Percentiles rank a stretch among this genome's conserved stretches.
Evolutionary conservation across 2,113 vertebrate genomes (phyloP).

Genomic region (Rhinolophus sinicus): DNA sequence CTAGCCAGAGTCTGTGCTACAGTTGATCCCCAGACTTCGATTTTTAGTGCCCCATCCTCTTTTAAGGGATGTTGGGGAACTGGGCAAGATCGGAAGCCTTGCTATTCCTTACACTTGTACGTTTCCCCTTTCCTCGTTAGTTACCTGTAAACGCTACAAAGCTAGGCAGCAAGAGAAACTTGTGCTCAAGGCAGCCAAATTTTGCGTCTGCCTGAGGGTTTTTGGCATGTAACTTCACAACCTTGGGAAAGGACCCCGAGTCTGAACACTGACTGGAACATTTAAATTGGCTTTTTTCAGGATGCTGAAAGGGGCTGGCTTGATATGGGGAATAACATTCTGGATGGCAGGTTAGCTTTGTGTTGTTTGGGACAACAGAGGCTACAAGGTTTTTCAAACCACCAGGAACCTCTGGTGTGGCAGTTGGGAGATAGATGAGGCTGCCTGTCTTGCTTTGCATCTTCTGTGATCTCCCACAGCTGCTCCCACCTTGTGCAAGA

Average conservation of each 20-base stretch:
- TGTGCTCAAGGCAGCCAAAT: not conserved
- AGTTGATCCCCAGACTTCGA: not conserved
- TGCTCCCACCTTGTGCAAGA: slow-evolving; percentile 71
- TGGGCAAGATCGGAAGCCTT: not conserved
- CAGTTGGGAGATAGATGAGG: slow-evolving; percentile 20
- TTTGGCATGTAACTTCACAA: not conserved
- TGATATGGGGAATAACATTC: not conserved
- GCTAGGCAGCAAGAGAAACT: slow-evolving; percentile 39
- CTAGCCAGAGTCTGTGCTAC: not conserved
- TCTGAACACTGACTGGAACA: not conserved
- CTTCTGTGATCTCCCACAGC: slow-evolving; percentile 63
- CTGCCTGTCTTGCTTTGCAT: slow-evolving; percentile 55
- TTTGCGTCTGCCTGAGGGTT: not conserved
- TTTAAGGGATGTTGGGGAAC: not conserved
- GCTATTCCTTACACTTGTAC: not conserved
- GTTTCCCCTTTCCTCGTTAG: not conserved
- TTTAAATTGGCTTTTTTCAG: not conserved
- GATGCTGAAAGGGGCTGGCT: not conserved
- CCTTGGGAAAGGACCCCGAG: not conserved
- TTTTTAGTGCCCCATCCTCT: not conserved
- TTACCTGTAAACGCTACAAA: not conserved
- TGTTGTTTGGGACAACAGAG: not conserved
- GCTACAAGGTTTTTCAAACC: not conserved
- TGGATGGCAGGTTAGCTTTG: slow-evolving; percentile 3
- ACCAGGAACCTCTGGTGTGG: slow-evolving; percentile 35